Base-by-base conservation (phyloP, 2,888 invertebrate species). In the Sarcophaga rosellei region DNA sequence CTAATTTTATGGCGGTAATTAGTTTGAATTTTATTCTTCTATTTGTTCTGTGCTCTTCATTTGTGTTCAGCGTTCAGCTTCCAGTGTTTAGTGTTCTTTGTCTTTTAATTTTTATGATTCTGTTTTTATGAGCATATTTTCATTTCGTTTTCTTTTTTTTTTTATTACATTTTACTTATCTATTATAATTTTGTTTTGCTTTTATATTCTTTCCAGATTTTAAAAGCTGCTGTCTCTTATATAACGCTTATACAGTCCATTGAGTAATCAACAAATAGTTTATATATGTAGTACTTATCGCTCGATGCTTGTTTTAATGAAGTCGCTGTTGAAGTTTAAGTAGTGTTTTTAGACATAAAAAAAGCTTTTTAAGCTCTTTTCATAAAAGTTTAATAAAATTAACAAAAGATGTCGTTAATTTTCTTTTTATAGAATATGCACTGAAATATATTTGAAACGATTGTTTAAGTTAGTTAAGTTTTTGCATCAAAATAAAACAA, bases 191-290 rank as follows among this genome's bases (percentile, higher is more conserved):
- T 45, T 21, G n/a, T n/a, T 44, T 12, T 74, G 12, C 57, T 76
- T 44, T 2, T 57, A 15, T 53, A 57, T 57, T 81, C 78, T 61
- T 78, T 63, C 0, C 57, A 91, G 91, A 91, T 91, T 69, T 85
- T 90, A 44, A 90, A 90, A 75, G 89, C 92, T 66, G 91, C 91
- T 12, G 62, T 90, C 77, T 92, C 91, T 3, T 88, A 91, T 57
- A 92, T 92, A 66, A 89, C 91, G n/a, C 88, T 92, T 15, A 90
- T 92, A 57, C 91, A 92, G 83, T 92, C 91, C 0, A 90, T 91
- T 72, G 91, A 92, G 61, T 90, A 86, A 75, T 47, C 44, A 20
- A 15, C 20, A 63, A 35, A 10, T 35, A 35, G 10, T 35, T 35
- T 35, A 10, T 35, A 35, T 10, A 35, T 35, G 35, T n/a, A n/a